Conservation (phyloP, 1,140 invertebrate genomes). For the Choristoneura fumiferana region DNA sequence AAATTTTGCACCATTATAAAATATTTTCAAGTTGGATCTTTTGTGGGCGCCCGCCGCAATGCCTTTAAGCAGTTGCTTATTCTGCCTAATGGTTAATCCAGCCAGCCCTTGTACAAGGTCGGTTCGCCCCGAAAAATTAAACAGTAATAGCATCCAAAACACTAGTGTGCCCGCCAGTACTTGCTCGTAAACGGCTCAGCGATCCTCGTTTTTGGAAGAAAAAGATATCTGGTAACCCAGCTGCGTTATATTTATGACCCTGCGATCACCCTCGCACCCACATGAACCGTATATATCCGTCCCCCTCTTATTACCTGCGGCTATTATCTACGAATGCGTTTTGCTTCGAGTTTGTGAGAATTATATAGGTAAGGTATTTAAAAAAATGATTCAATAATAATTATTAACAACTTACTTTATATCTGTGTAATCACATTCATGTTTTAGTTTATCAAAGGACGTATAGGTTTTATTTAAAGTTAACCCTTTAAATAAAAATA, state of each 20-base stretch:
- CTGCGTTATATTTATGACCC: constrained; percentile 21
- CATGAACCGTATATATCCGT: neutral
- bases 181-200: constrained; percentile 4
- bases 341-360: constrained; percentile 13
- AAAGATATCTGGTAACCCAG: constrained; percentile 21
- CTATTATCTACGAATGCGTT: constrained; percentile 17
- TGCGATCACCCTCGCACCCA: neutral
- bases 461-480: no score
- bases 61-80: no score
- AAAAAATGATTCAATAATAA: constrained; percentile 14
- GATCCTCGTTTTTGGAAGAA: constrained; percentile 20
- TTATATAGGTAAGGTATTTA: constrained; percentile 10
- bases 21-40: no score
- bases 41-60: no score
- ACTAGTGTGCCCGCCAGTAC: neutral
- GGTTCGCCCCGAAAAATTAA: no score
- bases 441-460: no score
- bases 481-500: no score
- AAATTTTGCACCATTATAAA: no score
- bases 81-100: no score
- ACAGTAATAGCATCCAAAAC: no score
- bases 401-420: neutral
- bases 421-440: no score
- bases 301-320: neutral
- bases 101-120: no score